phyloP scores from a whole-genome alignment of 2,797 vertebrate species.

The Notolepis coatsorum region DNA sequence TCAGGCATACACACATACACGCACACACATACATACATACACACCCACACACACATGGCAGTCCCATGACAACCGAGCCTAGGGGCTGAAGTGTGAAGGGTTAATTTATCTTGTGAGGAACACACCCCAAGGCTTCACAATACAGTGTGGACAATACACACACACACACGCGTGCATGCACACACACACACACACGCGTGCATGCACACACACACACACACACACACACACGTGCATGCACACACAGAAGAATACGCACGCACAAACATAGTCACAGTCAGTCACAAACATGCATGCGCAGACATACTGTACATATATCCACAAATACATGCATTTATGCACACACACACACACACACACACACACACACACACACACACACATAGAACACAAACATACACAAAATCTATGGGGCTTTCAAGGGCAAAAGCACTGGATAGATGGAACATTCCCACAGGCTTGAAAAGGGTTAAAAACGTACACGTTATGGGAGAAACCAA shows the following conservation, averaged over 20 bases:
- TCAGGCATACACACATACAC: conserved; percentile 2
- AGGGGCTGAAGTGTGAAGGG: conserved; percentile 61
- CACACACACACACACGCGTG: conserved; percentile 15
- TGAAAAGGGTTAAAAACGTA: conserved; percentile 49
- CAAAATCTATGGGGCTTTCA: conserved; percentile 24
- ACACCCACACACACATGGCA: conserved; percentile 6
- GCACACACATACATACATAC: conserved; percentile 1
- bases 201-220: not conserved
- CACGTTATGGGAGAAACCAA: conserved; percentile 54
- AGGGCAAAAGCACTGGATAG: conserved; percentile 51
- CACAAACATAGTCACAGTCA: not conserved
- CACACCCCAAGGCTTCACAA: conserved; percentile 34
- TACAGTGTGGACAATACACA: conserved; percentile 30
- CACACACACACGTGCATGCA: not conserved
- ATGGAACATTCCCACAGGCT: conserved; percentile 49
- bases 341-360: conserved; percentile 3
- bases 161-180: too few species aligned
- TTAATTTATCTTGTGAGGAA: conserved; percentile 63
- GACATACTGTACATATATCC: not conserved
- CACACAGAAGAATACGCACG: conserved; percentile 12
- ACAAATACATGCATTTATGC: not conserved
- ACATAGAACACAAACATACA: not conserved
- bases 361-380: conserved; percentile 14
- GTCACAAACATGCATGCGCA: not conserved
- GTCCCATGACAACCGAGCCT: conserved; percentile 38